These are phyloP conservation scores for Galagoides demidoff DNA, from an alignment of 2,797 vertebrate species.

Conservation along the genomic window DNA sequence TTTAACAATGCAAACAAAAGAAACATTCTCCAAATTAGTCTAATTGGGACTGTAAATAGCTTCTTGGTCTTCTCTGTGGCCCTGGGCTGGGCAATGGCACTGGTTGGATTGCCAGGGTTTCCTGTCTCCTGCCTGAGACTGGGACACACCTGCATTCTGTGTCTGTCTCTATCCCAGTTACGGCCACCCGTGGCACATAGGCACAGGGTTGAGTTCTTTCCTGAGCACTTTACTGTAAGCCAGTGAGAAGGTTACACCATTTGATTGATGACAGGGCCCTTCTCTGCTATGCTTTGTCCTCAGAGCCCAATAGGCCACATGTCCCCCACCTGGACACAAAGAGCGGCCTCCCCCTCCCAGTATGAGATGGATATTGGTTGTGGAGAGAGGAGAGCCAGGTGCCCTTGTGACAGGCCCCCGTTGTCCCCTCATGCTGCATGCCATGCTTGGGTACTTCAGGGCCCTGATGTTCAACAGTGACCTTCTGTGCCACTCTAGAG, in stretches of 20 bases:
- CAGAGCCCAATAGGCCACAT: background rate
- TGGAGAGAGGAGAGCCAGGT: background rate
- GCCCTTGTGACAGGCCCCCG: background rate
- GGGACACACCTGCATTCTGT: background rate
- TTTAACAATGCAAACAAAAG: constrained; percentile 48
- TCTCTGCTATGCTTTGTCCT: background rate
- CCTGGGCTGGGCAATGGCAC: background rate
- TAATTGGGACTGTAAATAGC: constrained; percentile 47
- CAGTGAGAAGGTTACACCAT: background rate
- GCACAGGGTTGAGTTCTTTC: background rate
- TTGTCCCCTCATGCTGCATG: background rate
- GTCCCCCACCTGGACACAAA: background rate
- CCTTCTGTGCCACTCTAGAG: background rate
- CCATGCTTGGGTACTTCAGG: background rate
- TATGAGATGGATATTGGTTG: background rate
- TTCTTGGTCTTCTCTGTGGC: constrained; percentile 52
- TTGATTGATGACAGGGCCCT: background rate
- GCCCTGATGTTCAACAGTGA: rapidly evolving
- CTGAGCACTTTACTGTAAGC: background rate
- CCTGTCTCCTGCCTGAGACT: constrained; percentile 36
- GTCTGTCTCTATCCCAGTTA: background rate
- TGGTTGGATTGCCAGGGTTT: background rate
- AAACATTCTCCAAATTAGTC: constrained; percentile 71
- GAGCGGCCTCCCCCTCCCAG: background rate
- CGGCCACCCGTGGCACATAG: background rate